Percentiles rank a stretch among this genome's conserved stretches.
Evolutionary conservation across 2,797 vertebrate genomes (phyloP).

Genomic region (Pseudopleuronectes americanus): DNA sequence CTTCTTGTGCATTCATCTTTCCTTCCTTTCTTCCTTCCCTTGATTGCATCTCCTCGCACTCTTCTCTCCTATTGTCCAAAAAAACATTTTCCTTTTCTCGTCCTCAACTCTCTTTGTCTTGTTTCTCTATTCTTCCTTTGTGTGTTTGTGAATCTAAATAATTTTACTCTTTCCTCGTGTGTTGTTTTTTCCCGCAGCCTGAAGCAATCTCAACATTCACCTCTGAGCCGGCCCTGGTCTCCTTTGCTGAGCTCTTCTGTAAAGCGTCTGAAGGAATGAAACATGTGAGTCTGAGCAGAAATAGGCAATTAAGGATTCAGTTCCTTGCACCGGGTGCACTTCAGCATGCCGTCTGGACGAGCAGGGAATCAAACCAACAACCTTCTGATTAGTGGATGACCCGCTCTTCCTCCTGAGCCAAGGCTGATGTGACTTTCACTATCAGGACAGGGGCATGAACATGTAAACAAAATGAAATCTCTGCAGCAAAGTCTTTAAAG

Average conservation of each 20-base stretch:
- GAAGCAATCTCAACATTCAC: constrained; percentile 96
- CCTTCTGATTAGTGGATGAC: no score
- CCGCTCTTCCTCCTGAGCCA: no score
- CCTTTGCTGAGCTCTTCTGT: constrained; percentile 96
- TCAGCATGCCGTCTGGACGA: no score
- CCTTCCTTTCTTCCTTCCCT: neutral
- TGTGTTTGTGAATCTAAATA: neutral
- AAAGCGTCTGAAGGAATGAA: constrained; percentile 90
- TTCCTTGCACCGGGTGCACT: no score
- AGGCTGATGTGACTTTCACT: no score
- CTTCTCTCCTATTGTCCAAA: neutral
- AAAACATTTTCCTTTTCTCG: neutral
- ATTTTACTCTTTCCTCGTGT: neutral
- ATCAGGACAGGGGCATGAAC: no score
- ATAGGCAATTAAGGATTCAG: no score
- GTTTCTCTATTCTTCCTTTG: neutral
- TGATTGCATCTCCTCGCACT: neutral
- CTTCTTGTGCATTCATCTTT: constrained; percentile 10
- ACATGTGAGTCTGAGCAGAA: constrained; percentile 81
- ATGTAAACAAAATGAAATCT: no score
- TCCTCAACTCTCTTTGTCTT: neutral
- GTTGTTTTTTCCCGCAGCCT: constrained; percentile 80
- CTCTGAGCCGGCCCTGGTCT: constrained; percentile 93
- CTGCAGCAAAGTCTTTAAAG: no score
- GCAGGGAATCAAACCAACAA: no score